These are phyloP conservation scores for Aepyceros melampus DNA, from an alignment of 2,113 vertebrate species.

Conservation along the genomic window DNA sequence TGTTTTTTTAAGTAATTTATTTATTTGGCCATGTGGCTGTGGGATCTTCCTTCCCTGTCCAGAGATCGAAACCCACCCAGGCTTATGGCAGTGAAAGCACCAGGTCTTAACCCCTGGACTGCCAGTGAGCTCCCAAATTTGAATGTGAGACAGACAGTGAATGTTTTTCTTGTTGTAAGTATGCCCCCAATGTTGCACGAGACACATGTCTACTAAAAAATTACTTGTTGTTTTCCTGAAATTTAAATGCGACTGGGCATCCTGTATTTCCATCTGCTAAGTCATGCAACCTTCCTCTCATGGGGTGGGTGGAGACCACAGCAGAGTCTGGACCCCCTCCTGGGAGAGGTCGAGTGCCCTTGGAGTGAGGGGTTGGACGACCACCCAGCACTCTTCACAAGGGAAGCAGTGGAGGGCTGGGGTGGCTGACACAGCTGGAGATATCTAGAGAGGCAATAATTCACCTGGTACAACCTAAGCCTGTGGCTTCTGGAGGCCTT, in stretches of 20 bases:
- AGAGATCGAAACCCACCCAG: background rate
- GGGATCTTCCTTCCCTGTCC: rapidly evolving
- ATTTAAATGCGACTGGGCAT: background rate
- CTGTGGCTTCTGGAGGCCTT: background rate
- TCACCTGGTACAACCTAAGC: no score
- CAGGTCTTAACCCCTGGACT: background rate
- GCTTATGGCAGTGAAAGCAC: background rate
- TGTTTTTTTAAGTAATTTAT: background rate
- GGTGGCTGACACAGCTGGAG: no score
- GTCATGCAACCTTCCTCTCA: background rate
- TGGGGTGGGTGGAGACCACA: background rate
- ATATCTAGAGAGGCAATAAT: background rate
- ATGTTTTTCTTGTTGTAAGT: background rate
- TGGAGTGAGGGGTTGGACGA: background rate
- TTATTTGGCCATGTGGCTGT: background rate
- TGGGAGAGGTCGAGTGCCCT: background rate
- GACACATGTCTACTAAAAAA: background rate
- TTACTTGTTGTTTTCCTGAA: background rate
- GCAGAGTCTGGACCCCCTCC: background rate
- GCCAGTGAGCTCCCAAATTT: background rate
- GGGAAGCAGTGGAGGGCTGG: background rate
- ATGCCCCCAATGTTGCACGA: background rate
- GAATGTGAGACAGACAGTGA: background rate
- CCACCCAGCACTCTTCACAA: background rate
- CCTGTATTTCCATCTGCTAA: background rate